Percentiles rank a stretch among this genome's conserved stretches.
Evolutionary conservation across 2,113 vertebrate species (phyloP).

Genomic region (Bungarus multicinctus): DNA sequence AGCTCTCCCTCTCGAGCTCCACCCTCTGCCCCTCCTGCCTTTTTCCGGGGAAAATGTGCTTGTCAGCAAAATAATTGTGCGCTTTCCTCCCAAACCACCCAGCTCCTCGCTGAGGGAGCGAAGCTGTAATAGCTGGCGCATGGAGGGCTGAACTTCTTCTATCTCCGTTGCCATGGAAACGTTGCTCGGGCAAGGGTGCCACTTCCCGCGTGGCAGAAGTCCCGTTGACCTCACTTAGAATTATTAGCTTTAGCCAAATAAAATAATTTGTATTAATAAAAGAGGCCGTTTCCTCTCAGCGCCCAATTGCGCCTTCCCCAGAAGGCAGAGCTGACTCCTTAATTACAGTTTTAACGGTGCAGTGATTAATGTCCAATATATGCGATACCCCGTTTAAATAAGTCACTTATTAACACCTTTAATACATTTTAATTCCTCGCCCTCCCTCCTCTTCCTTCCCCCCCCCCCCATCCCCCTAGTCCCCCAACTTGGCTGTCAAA

Average conservation of each 20-base stretch:
- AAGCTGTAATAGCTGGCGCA: constrained; percentile 11
- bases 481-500: not conserved
- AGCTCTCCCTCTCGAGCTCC: not conserved
- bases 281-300: constrained; percentile 64
- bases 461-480: fast-evolving
- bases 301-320: constrained; percentile 58
- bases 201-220: constrained; percentile 37
- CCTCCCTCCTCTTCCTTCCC: not conserved
- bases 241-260: constrained; percentile 82
- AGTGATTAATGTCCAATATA: constrained; percentile 70
- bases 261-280: constrained; percentile 82
- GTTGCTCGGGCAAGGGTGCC: constrained; percentile 48
- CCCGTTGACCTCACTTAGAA: constrained; percentile 76
- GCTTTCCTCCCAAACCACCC: constrained; percentile 29
- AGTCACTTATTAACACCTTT: constrained; percentile 63
- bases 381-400: constrained; percentile 66
- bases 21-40: not conserved
- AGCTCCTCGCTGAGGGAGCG: constrained; percentile 36
- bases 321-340: constrained; percentile 63
- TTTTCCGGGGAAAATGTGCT: not conserved
- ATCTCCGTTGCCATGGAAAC: constrained; percentile 72
- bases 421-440: constrained; percentile 60
- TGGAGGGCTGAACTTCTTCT: constrained; percentile 44
- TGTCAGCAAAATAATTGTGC: not conserved
- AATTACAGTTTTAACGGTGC: constrained; percentile 67